phyloP scores from a whole-genome alignment of 92 coral and sea anemone species.

The Diadumene lineata region DNA sequence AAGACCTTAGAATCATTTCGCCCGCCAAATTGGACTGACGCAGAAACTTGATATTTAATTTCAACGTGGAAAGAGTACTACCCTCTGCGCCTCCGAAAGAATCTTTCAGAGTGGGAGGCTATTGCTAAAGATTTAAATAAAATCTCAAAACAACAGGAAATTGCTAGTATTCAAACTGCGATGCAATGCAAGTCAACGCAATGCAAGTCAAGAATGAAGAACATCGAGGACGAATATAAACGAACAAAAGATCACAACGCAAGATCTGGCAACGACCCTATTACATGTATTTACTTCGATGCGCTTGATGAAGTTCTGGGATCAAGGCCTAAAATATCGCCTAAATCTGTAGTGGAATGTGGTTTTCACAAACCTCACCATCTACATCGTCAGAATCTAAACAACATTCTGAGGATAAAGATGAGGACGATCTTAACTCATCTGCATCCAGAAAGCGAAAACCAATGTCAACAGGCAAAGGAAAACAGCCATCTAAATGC shows the following conservation, averaged over 20 bases:
- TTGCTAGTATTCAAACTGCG: not conserved
- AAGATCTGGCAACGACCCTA: not conserved
- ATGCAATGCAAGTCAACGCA: no score
- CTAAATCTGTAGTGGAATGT: not conserved
- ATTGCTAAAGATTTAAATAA: not conserved
- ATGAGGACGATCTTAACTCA: not conserved
- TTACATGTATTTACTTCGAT: not conserved
- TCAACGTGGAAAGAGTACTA: no score
- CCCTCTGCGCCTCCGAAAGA: no score
- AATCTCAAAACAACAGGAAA: not conserved
- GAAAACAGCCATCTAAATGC: not conserved
- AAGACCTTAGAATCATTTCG: no score
- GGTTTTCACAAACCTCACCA: not conserved
- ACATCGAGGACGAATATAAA: not conserved
- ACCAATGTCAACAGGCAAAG: not conserved
- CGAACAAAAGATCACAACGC: not conserved
- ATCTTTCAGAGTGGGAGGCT: not conserved
- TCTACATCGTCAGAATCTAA: not conserved
- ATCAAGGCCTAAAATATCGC: not conserved
- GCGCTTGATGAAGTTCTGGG: not conserved
- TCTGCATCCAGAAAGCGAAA: not conserved
- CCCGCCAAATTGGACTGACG: no score
- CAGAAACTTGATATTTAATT: no score
- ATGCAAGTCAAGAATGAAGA: not conserved
- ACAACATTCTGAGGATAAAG: not conserved